phyloP scores from a whole-genome alignment of 1,140 invertebrate species.

The Aethina tumida region DNA sequence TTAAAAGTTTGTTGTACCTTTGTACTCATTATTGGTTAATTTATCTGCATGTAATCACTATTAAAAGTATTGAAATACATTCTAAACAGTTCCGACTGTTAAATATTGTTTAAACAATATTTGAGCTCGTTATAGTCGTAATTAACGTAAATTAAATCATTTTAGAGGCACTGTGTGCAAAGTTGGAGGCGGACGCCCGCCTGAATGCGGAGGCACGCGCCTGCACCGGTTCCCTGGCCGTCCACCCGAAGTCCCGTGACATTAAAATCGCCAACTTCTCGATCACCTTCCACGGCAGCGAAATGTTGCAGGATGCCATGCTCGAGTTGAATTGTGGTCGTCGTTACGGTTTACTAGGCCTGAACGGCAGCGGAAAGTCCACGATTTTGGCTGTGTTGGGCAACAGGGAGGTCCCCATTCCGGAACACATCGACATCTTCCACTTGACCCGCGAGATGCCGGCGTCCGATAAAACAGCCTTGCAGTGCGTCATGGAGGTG shows the following conservation, averaged over 20 bases:
- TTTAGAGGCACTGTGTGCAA: constrained; percentile 73
- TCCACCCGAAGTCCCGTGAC: constrained; percentile 91
- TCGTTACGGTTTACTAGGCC: constrained; percentile 91
- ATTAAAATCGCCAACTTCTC: constrained; percentile 96
- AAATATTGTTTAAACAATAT: too few species aligned
- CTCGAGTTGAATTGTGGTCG: constrained; percentile 94
- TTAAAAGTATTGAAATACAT: too few species aligned
- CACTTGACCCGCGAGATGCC: constrained; percentile 95
- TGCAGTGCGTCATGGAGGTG: constrained; percentile 97
- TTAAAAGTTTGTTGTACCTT: too few species aligned
- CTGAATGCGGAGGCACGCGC: constrained; percentile 88
- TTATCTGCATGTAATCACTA: too few species aligned
- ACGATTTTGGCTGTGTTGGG: constrained; percentile 86
- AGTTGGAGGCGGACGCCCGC: constrained; percentile 81
- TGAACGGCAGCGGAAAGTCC: constrained; percentile 96
- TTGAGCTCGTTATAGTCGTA: too few species aligned
- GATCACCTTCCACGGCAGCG: constrained; percentile 95
- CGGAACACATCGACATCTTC: constrained; percentile 96
- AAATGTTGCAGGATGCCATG: constrained; percentile 91
- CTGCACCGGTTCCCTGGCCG: constrained; percentile 88
- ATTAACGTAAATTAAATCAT: constrained; percentile 16
- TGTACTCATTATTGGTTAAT: too few species aligned
- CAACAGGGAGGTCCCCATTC: constrained; percentile 88
- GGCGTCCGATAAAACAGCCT: constrained; percentile 83
- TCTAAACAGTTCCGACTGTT: too few species aligned